Evolutionary conservation across 2,797 vertebrate genomes (phyloP), one percentile per base, ranked within the genome.

Genomic region (Chrysocyon brachyurus): DNA sequence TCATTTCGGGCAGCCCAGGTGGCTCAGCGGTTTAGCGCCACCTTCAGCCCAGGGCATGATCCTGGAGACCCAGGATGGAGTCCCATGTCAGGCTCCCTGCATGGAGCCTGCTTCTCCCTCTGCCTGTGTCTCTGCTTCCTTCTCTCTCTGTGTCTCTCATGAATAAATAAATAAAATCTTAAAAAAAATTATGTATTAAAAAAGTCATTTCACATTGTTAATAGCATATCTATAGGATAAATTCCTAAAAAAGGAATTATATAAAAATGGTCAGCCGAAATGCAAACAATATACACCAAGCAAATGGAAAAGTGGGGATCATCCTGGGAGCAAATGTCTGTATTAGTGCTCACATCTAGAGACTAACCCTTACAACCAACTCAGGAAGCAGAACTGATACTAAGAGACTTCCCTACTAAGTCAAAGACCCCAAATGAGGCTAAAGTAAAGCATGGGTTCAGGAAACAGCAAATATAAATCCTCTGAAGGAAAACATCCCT

Each of bases 401-500:
- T 87, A 40, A 81, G 19, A 96, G n/a, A 82, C 24, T 73, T 31
- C 26, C 61, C 5, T 54, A 31, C 66, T 83, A 97, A 96, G 11
- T 9, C 10, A 93, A 92, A 81, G 77, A 49, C n/a, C 22, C 90
- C 36, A 77, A 75, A 70, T 4, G 16, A 6, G 26, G n/a, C n/a
- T 94, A 70, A 72, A 26, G 33, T 54, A 31, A 26, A 91, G 49
- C 12, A 68, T 31, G 9, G 59, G 19, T 87, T 77, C 61, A 81
- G 2, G 19, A 86, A 84, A 77, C 93, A 97, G 31, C 12, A 96
- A 87, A 96, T 22, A 87, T 17, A 92, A 89, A 79, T 63, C 81
- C 56, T 85, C 33, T 87, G 64, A 59, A 91, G 15, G n/a, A 91
- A 90, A 85, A 15, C 28, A 92, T 72, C 26, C 6, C 19, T 85